Base-by-base conservation (phyloP, 2,888 invertebrate genomes). In the Pammene fasciana region DNA sequence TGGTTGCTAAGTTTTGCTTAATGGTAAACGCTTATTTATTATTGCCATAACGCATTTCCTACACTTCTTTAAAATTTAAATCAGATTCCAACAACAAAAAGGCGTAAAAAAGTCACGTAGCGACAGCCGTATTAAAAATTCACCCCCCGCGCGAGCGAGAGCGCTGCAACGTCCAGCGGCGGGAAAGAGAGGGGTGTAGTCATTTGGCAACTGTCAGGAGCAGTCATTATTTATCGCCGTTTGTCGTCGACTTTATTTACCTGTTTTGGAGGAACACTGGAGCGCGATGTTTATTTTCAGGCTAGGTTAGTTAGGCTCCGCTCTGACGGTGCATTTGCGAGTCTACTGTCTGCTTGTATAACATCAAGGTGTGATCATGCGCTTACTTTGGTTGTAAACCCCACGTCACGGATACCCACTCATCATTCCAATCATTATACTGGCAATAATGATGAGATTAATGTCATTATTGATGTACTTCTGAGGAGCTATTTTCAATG, bases 191-290 rank as follows among this genome's bases (percentile, higher is more conserved):
- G 36, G 68, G 78, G 45, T 26, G 65, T 78, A 82, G 79, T 90
- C 85, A 90, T 90, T 90, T 88, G 84, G 86, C 78, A 82, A 82
- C 84, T 89, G 90, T 90, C 89, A 86, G 77, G 57, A 76, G 76
- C 90, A 88, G 71, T 86, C 82, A 88, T 89, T 88, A 89, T 88
- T 89, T 88, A 88, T 87, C 78, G 66, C 67, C 56, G 62, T 50
- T 36, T 67, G 56, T 59, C 46, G 56, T 16, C 18, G 48, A 13
- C 50, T 62, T 67, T 67, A 61, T 67, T 71, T 57, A 62, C 36
- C 56, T 57, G 75, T 45, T 59, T 38, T 11, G 26, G 65, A 45
- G 26, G 26, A 56, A 41, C 55, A 56, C 16, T 48, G 56, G 16
- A 3, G 13, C 13, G 50, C 18, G 62, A 48, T 9, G 13, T 50